Percentiles rank a stretch among this genome's conserved stretches.
Evolutionary conservation across 2,113 vertebrate species (phyloP).

Genomic region (Gallinago paraguaiae): DNA sequence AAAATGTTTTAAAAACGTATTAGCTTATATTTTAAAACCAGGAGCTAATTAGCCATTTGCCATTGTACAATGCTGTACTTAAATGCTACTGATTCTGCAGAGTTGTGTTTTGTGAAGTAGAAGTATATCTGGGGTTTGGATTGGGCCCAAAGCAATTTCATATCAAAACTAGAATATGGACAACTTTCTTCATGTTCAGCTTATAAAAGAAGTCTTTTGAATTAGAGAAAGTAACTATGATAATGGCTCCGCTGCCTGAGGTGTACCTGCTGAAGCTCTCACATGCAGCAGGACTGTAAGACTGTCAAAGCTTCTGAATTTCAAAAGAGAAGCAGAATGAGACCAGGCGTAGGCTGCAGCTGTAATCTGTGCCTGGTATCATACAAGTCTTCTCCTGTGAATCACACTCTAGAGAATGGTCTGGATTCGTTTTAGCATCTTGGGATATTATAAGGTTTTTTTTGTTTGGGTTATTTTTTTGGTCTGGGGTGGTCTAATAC

Average conservation of each 20-base stretch:
- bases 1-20: background rate
- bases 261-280: constrained; percentile 16
- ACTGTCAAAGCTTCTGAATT: constrained; percentile 38
- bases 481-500: background rate
- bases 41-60: background rate
- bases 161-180: background rate
- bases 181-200: background rate
- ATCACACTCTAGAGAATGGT: constrained; percentile 34
- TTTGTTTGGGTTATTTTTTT: background rate
- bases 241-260: background rate
- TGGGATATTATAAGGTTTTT: background rate
- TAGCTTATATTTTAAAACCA: background rate
- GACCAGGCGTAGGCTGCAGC: constrained; percentile 54
- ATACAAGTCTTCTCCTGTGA: constrained; percentile 40
- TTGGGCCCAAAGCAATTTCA: background rate
- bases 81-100: background rate
- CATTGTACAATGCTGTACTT: background rate
- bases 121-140: background rate
- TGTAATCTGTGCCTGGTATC: constrained; percentile 49
- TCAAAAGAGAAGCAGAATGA: constrained; percentile 39
- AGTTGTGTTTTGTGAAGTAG: background rate
- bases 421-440: constrained; percentile 31
- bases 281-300: background rate
- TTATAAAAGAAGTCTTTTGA: background rate
- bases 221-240: background rate